Conservation (phyloP, 1,140 invertebrate species). For the Drosophila subobscura region DNA sequence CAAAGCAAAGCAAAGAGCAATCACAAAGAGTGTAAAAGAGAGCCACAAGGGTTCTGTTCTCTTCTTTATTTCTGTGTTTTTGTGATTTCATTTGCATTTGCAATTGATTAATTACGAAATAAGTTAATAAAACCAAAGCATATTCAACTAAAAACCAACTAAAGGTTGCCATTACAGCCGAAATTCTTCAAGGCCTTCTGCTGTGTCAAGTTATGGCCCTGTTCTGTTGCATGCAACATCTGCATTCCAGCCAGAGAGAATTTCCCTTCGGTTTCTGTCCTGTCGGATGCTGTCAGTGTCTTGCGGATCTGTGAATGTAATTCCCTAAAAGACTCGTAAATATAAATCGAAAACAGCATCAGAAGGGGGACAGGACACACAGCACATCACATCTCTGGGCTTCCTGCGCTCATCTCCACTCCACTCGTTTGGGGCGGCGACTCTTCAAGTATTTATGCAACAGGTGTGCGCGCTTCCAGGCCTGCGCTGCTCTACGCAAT, state of each 20-base stretch:
- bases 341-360: constrained; percentile 28
- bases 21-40: neutral
- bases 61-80: neutral
- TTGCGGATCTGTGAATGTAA: constrained; percentile 15
- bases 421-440: neutral
- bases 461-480: constrained; percentile 56
- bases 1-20: neutral
- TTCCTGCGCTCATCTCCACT: too few relatives aligned
- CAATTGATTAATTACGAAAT: too few relatives aligned
- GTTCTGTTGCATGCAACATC: constrained; percentile 28
- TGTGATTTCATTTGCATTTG: neutral
- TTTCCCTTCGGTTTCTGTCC: constrained; percentile 21
- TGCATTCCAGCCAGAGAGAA: constrained; percentile 21
- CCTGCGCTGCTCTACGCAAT: constrained; percentile 51
- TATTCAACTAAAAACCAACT: too few relatives aligned
- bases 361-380: constrained; percentile 1
- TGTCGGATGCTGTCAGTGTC: constrained; percentile 47
- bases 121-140: too few relatives aligned
- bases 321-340: constrained; percentile 51
- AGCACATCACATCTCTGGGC: neutral
- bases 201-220: too few relatives aligned
- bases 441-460: constrained; percentile 64
- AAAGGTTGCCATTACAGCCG: too few relatives aligned
- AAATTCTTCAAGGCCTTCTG: too few relatives aligned
- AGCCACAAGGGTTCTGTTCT: too few relatives aligned